These are phyloP conservation scores for Pluvialis apricaria DNA, from an alignment of 2,113 vertebrate species.

Conservation along the genomic window DNA sequence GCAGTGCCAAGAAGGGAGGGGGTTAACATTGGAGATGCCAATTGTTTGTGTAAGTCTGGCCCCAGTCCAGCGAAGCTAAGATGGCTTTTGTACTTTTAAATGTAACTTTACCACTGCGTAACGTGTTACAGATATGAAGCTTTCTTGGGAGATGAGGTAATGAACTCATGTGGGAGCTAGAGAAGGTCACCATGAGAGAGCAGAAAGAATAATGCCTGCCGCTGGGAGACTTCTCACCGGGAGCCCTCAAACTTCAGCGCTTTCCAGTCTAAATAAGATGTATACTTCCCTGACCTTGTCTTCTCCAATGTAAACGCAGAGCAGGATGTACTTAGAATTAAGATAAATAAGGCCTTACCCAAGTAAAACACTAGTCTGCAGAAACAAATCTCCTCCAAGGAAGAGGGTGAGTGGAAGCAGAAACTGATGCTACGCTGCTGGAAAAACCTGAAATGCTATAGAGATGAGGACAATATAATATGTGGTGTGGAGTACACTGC, in stretches of 20 bases:
- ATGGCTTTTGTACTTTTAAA: not conserved
- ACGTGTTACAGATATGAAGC: not conserved
- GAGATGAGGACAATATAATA: not conserved
- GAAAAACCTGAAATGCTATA: not conserved
- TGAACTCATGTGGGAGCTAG: not conserved
- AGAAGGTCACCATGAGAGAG: slow-evolving; percentile 4
- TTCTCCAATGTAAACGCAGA: slow-evolving; percentile 50
- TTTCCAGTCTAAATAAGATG: slow-evolving; percentile 52
- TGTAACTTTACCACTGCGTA: not conserved
- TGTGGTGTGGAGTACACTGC: not conserved
- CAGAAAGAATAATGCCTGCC: not conserved
- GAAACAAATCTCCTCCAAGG: slow-evolving; percentile 6
- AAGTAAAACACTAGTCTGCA: slow-evolving; percentile 50
- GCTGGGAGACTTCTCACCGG: not conserved
- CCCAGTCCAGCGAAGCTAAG: not conserved
- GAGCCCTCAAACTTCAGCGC: slow-evolving; percentile 25
- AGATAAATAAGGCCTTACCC: slow-evolving; percentile 61
- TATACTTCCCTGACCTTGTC: slow-evolving; percentile 41
- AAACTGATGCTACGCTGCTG: not conserved
- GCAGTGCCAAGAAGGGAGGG: not conserved
- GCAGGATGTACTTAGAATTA: slow-evolving; percentile 65
- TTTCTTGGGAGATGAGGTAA: slow-evolving; percentile 22
- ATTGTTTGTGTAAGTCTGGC: not conserved
- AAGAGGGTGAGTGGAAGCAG: slow-evolving; percentile 1
- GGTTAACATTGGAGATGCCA: not conserved